Conservation (phyloP, 2,888 invertebrate genomes). For the Amblyjoppa proteus region DNA sequence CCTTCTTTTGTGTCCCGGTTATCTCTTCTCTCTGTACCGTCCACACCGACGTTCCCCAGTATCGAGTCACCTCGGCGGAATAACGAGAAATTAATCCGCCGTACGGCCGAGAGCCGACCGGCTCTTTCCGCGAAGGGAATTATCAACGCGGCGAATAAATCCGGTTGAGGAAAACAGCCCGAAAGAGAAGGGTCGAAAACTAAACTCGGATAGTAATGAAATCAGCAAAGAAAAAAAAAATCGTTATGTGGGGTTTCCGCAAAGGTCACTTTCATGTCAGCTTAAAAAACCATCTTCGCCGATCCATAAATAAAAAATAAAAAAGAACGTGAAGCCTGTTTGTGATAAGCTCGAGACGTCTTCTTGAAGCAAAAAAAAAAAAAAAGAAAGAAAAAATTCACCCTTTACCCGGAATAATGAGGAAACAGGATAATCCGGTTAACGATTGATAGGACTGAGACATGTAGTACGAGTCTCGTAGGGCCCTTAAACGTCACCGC, state of each 20-base stretch:
- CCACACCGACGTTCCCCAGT: constrained; percentile 39
- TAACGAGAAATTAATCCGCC: constrained; percentile 66
- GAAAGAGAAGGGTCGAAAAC: constrained; percentile 10
- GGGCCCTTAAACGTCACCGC: constrained; percentile 53
- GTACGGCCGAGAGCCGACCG: constrained; percentile 35
- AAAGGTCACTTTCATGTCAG: not conserved
- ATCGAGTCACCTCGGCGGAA: constrained; percentile 53
- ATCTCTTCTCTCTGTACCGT: constrained; percentile 40
- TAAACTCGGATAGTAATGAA: not conserved
- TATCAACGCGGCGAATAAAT: constrained; percentile 47
- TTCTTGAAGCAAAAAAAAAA: not conserved
- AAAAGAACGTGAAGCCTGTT: not conserved
- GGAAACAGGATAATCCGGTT: constrained; percentile 44
- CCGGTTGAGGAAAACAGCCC: constrained; percentile 37
- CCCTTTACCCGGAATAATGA: constrained; percentile 36
- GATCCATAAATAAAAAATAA: not conserved
- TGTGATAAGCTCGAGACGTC: not conserved
- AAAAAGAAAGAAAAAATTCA: constrained; percentile 11
- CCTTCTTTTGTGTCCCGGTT: constrained; percentile 32
- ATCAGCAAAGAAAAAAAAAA: not conserved
- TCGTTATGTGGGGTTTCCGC: not conserved
- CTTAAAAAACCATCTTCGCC: constrained; percentile 1
- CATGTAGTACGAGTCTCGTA: constrained; percentile 12
- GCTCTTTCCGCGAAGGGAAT: constrained; percentile 34
- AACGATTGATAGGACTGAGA: constrained; percentile 55